Percentiles rank a stretch among this genome's conserved stretches.
These are phyloP conservation scores for Drosophila stalkeri DNA, from an alignment of 2,888 invertebrate genomes.

Conservation along the genomic window DNA sequence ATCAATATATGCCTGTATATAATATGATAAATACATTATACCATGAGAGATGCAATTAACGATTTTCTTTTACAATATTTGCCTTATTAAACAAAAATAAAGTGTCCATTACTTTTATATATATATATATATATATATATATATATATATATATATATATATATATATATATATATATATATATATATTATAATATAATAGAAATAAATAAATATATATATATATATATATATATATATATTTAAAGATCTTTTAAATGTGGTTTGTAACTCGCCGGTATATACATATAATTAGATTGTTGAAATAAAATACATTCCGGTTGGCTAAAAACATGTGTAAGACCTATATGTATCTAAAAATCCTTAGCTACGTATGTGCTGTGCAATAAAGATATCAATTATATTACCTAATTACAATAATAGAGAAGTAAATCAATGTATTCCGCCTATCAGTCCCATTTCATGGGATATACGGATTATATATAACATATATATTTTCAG, in stretches of 20 bases:
- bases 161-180: conserved; percentile 37
- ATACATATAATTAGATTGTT: conserved; percentile 17
- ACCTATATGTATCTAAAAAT: conserved; percentile 34
- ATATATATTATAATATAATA: conserved; percentile 24
- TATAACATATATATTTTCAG: conserved; percentile 42
- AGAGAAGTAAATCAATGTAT: not conserved
- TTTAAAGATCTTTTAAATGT: conserved; percentile 24
- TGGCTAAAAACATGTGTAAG: conserved; percentile 45
- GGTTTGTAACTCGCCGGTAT: conserved; percentile 2
- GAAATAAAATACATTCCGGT: conserved; percentile 41
- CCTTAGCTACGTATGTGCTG: conserved; percentile 20
- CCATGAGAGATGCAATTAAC: conserved; percentile 18
- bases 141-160: conserved; percentile 30
- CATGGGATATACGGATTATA: conserved; percentile 44
- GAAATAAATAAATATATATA: conserved; percentile 21
- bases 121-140: conserved; percentile 34
- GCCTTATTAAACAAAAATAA: conserved; percentile 22
- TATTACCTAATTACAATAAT: not conserved
- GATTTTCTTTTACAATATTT: conserved; percentile 31
- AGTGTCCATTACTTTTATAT: conserved; percentile 6
- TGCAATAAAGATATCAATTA: conserved; percentile 14
- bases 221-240: conserved; percentile 24
- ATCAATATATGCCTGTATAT: conserved; percentile 7
- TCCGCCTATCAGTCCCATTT: conserved; percentile 46
- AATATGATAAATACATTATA: conserved; percentile 13